Conservation (phyloP, 2,888 invertebrate species). For the Elmis aenea region DNA sequence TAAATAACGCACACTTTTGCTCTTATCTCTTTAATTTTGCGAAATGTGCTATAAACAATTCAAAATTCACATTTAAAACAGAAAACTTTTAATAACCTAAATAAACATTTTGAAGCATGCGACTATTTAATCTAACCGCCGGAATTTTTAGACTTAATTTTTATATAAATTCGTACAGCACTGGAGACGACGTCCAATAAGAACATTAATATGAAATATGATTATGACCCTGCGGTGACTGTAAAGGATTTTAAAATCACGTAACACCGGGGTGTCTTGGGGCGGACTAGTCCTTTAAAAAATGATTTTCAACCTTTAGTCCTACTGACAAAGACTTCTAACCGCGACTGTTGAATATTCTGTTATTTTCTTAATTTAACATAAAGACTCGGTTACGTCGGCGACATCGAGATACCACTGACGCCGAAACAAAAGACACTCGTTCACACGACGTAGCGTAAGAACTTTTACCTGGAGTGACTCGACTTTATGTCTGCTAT, state of each 20-base stretch:
- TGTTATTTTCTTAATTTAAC: conserved; percentile 12
- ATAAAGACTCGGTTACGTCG: conserved; percentile 11
- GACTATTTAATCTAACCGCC: no score
- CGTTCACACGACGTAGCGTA: conserved; percentile 1
- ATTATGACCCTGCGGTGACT: conserved; percentile 16
- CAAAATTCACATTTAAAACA: no score
- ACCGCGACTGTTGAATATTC: conserved; percentile 16
- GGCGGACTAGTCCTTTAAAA: conserved; percentile 16
- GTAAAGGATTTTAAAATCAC: conserved; percentile 18
- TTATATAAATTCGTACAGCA: conserved; percentile 14
- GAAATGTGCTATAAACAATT: no score
- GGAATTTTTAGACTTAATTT: conserved; percentile 11
- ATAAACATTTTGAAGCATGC: no score
- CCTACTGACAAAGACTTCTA: conserved; percentile 19
- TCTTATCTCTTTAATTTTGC: no score
- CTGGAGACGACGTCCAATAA: conserved; percentile 5
- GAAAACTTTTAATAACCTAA: no score
- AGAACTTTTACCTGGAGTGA: neutral
- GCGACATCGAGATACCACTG: conserved; percentile 2
- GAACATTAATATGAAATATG: conserved; percentile 19
- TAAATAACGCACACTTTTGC: no score
- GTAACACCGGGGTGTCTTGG: conserved; percentile 26
- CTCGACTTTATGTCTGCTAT: conserved; percentile 2
- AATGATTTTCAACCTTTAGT: conserved; percentile 19
- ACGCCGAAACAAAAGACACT: neutral